Evolutionary conservation across 2,113 vertebrate species (phyloP).

Genomic region (Crotalus helleri): DNA sequence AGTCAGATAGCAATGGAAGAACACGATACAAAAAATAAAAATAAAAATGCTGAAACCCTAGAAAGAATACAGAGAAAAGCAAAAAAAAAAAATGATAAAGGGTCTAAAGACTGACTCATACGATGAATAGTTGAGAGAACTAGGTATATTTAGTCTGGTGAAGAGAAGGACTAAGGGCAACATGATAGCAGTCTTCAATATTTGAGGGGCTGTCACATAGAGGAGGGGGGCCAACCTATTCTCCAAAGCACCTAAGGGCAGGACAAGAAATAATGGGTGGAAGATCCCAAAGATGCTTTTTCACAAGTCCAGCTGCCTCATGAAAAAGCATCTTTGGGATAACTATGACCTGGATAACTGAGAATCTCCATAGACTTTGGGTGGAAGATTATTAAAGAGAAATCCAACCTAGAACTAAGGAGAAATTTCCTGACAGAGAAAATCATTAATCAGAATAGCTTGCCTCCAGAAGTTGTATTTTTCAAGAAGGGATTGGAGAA

Average conservation of each 20-base stretch:
- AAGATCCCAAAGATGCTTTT: background rate
- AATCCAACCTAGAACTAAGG: background rate
- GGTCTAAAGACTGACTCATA: no score
- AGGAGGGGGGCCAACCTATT: background rate
- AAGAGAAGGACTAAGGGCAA: background rate
- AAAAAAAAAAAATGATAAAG: no score
- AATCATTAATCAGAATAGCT: background rate
- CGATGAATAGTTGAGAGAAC: no score
- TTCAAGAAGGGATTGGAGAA: background rate
- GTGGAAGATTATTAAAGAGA: background rate
- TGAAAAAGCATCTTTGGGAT: no score
- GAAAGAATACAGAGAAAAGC: no score
- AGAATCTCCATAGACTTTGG: no score
- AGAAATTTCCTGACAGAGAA: background rate
- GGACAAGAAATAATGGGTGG: background rate
- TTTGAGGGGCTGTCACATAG: background rate
- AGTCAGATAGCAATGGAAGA: background rate
- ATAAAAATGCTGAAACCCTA: no score
- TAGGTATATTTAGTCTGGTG: no score
- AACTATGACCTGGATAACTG: no score
- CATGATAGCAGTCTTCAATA: background rate
- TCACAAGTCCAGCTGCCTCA: no score
- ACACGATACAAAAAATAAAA: background rate
- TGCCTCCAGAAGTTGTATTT: background rate
- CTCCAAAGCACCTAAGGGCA: background rate